Evolutionary conservation across 2,113 vertebrate species (phyloP).

Genomic region (Lophius piscatorius): DNA sequence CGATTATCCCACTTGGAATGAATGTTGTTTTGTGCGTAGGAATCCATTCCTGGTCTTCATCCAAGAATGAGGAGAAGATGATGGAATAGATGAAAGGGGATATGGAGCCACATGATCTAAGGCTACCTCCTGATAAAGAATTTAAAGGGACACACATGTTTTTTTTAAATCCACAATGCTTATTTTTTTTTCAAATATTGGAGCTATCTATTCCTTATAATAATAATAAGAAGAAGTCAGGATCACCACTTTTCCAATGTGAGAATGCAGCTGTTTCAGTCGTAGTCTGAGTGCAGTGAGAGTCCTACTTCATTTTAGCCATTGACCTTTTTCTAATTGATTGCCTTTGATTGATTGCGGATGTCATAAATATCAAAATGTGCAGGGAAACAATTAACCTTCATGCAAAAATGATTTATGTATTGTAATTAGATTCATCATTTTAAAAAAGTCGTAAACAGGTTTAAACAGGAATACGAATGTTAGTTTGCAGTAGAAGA

Average conservation of each 20-base stretch:
- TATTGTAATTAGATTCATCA: constrained; percentile 48
- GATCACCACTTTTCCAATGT: constrained; percentile 14
- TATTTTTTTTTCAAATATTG: no score
- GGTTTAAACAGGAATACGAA: no score
- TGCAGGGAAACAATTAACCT: constrained; percentile 69
- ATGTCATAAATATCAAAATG: constrained; percentile 66
- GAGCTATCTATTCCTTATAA: no score
- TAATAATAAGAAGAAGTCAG: no score
- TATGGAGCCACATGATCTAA: background rate
- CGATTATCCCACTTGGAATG: constrained; percentile 19
- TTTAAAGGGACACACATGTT: background rate
- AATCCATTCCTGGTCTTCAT: constrained; percentile 19
- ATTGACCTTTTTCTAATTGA: constrained; percentile 68
- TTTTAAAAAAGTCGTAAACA: no score
- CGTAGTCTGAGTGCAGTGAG: constrained; percentile 7
- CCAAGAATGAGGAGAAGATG: constrained; percentile 22
- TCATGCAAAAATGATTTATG: constrained; percentile 36
- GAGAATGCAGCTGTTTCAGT: constrained; percentile 27
- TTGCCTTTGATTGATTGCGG: constrained; percentile 33
- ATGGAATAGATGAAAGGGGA: background rate
- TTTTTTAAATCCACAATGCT: constrained; percentile 19
- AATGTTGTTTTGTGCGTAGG: constrained; percentile 11
- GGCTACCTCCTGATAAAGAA: background rate
- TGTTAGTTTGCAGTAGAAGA: no score
- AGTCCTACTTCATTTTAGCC: constrained; percentile 29